phyloP scores from a whole-genome alignment of 2,113 vertebrate genomes.

The Spea multiplicata region DNA sequence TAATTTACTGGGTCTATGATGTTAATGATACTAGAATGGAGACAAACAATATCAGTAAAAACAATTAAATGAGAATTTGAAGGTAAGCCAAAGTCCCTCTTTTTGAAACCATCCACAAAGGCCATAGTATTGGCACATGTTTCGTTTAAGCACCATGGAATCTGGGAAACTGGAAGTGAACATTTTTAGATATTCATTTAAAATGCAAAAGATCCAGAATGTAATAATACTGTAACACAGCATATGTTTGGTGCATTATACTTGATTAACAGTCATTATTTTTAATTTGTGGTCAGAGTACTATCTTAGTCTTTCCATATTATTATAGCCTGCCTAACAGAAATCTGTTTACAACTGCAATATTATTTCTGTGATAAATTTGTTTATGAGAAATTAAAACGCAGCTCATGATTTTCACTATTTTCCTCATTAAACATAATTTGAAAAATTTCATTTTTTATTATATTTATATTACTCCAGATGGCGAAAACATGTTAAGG shows the following conservation, averaged over 20 bases:
- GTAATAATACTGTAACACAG: conserved; percentile 11
- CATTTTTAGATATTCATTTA: conserved; percentile 13
- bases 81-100: background rate
- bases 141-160: background rate
- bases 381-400: conserved; percentile 24
- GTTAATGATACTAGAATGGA: background rate
- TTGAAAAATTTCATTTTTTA: background rate
- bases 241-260: conserved; percentile 21
- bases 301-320: conserved; percentile 3
- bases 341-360: conserved; percentile 2
- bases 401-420: conserved; percentile 4
- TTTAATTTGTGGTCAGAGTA: conserved; percentile 34
- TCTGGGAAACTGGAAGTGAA: background rate
- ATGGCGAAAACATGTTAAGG: background rate
- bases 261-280: conserved; percentile 37
- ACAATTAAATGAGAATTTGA: background rate
- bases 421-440: conserved; percentile 10
- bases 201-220: conserved; percentile 32
- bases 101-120: background rate
- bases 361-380: conserved; percentile 32
- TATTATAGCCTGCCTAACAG: conserved; percentile 13
- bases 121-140: background rate
- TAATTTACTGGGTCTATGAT: background rate
- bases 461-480: background rate
- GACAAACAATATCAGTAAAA: background rate